Conservation (phyloP, 1,140 invertebrate genomes). For the Hylaeus volcanicus region DNA sequence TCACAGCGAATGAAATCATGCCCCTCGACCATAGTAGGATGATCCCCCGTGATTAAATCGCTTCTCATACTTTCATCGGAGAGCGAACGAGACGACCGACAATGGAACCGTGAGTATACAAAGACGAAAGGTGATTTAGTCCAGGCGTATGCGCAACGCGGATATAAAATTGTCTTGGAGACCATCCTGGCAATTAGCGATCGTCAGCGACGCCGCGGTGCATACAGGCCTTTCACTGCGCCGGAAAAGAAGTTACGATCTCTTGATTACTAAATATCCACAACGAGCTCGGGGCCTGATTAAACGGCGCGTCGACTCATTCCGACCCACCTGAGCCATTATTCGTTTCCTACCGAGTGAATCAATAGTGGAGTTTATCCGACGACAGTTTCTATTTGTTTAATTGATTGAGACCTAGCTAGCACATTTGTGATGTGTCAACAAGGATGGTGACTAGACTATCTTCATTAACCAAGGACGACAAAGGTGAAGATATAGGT, state of each 20-base stretch:
- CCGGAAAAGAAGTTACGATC: slow-evolving; percentile 39
- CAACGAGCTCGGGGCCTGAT: slow-evolving; percentile 32
- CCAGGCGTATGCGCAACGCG: neutral
- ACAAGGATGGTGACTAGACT: no score
- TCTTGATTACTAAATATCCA: slow-evolving; percentile 47
- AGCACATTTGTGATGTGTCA: no score
- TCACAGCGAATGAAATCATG: neutral
- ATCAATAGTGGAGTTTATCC: neutral
- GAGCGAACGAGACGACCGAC: neutral
- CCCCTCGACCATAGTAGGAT: neutral
- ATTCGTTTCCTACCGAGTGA: slow-evolving; percentile 9
- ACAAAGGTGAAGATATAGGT: no score
- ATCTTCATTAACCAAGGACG: no score
- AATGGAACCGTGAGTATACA: neutral
- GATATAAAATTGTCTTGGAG: slow-evolving; percentile 29
- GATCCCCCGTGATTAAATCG: neutral
- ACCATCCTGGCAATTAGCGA: slow-evolving; percentile 31
- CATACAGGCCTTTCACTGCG: slow-evolving; percentile 31
- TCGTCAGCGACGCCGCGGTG: slow-evolving; percentile 2
- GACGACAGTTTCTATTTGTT: slow-evolving; percentile 41
- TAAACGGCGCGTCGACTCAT: slow-evolving; percentile 50
- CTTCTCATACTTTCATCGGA: neutral
- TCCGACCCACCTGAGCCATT: slow-evolving; percentile 32
- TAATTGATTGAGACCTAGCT: neutral
- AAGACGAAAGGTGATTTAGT: neutral